Evolutionary conservation across 1,140 invertebrate genomes (phyloP).

Genomic region (Teleopsis dalmanni): DNA sequence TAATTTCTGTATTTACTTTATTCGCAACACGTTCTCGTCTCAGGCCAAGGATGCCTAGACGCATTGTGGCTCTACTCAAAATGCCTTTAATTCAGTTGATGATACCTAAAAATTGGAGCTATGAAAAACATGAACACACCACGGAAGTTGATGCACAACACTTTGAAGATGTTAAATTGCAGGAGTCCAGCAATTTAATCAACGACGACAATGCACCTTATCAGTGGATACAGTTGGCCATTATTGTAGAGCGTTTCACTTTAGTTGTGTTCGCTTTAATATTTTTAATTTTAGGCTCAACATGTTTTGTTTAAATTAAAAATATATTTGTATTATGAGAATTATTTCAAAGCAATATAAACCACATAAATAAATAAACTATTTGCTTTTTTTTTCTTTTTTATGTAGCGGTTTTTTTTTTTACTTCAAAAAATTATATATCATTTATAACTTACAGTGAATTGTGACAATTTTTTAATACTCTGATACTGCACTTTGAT

Average conservation of each 20-base stretch:
- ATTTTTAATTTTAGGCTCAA: conserved; percentile 6
- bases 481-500: no score
- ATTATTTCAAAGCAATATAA: no score
- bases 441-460: no score
- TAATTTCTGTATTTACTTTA: conserved; percentile 9
- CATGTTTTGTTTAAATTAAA: conserved; percentile 12
- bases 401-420: no score
- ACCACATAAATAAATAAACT: no score
- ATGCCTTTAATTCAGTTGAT: not conserved
- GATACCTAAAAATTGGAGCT: not conserved
- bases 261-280: conserved; percentile 4
- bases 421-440: no score
- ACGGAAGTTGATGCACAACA: not conserved
- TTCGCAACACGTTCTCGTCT: conserved; percentile 4
- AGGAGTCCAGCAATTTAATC: conserved; percentile 8
- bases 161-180: conserved; percentile 4
- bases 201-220: not conserved
- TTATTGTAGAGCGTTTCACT: conserved; percentile 3
- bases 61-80: not conserved
- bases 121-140: not conserved
- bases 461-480: no score
- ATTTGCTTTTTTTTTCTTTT: no score
- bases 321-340: no score
- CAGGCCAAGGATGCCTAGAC: not conserved
- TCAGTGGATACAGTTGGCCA: conserved; percentile 9